Base-by-base conservation (phyloP, 2,888 invertebrate genomes). In the Agelastica alni region DNA sequence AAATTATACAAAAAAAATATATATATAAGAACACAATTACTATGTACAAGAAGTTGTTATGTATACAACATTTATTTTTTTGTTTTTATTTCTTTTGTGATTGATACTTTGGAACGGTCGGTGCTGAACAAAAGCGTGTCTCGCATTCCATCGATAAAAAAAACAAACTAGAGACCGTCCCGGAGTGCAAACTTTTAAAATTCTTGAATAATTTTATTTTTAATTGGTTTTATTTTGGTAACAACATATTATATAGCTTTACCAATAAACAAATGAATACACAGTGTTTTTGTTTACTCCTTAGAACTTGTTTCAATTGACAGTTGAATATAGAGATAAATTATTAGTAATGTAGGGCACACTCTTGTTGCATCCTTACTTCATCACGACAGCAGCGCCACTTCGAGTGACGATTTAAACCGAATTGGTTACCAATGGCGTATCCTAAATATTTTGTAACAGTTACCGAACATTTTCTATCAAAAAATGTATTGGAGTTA, bases 121-220 rank as follows among this genome's bases (percentile, higher is more conserved):
- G 57, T 59, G 51, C 56, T 56, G 51, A 45, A 57, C 53, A 51
- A 66, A 71, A 69, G 64, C 73, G 74, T 74, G 74, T 73, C 73
- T 74, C 74, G 70, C 73, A 74, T 73, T 73, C 74, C 74, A 74
- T 64, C 74, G 7, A 55, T 48, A 44, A 48, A 39, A 26, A 18
- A 32, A 12, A 17, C 10, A n/a, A 12, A 16, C 26, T 37, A 20
- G n/a, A 36, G 45, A 48, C 53, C 59, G 42, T 56, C 54, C 52
- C 32, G 44, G 56, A 54, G 51, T 59, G 44, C 39, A 47, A 39
- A 39, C 20, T 18, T 39, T 17, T 20, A 16, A 56, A 37, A 52
- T 51, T 31, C n/a, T n/a, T n/a, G n/a, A n/a, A 36, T 55, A 45
- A 44, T 51, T 31, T 48, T 28, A 44, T 37, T 56, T 49, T 46